Base-by-base conservation (phyloP, 2,113 vertebrate genomes). In the Chascanopsetta lugubris region DNA sequence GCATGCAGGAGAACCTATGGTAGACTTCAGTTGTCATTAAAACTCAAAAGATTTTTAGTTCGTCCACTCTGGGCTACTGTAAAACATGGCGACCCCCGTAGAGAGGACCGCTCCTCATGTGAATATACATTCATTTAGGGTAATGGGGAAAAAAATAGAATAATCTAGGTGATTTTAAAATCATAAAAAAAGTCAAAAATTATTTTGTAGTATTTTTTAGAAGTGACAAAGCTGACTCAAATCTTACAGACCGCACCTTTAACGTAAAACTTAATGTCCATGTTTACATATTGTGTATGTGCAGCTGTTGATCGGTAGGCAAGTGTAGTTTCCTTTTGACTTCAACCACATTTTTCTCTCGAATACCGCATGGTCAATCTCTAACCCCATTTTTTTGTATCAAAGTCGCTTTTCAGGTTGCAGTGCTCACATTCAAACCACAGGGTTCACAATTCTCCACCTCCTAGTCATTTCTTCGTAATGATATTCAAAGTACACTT, bases 331-430 rank as follows among this genome's bases (percentile, higher is more conserved):
- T 79, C 76, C 67, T 76, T 8, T 30, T 47, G 17, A 57, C 26
- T 57, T 62, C 36, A 85, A 84, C 86, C 88, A 82, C 86, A 79
- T 22, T 42, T 72, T 87, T 86, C 40, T 71, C 42, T 53, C 62
- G 63, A 89, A 80, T 36, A 21, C 24, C 46, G 63, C 62, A 55
- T 43, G 83, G 69, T 83, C 83, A 83, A 48, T 30, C 45, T 18
- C 48, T 80, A 82, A 81, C 71, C 79, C 82, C 15, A 74, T 66
- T 79, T 42, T 45, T 72, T 21, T 24, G 10, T 47, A 58, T 78
- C 56, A 61, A 58, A 45, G 48, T 66, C 15, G 6, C 30, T 47
- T 58, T 69, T 60, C 69, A 62, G 63, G 66, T 67, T 61, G 43
- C 21, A 46, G n/a, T 20, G 25, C 34, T 24, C 46, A 15, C 1